Evolutionary conservation across 2,797 vertebrate genomes (phyloP).

Genomic region (Sebastes elongatus): DNA sequence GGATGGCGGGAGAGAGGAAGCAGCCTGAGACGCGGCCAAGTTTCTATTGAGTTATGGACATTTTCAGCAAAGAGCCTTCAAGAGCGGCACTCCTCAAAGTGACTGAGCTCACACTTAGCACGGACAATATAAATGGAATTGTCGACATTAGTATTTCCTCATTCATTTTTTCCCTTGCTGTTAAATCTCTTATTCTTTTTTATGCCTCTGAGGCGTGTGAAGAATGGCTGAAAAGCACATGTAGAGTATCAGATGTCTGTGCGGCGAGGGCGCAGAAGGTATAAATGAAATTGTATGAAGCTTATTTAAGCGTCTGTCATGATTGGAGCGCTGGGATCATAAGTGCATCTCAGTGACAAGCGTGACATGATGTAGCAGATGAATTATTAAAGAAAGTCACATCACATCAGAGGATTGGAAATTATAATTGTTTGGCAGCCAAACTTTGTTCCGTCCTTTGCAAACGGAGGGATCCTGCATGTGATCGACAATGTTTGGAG

Average conservation of each 20-base stretch:
- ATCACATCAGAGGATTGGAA: constrained; percentile 52
- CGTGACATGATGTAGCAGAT: constrained; percentile 63
- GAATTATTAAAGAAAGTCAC: constrained; percentile 59
- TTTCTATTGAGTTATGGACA: constrained; percentile 70
- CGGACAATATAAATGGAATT: constrained; percentile 61
- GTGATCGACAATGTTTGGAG: constrained; percentile 21
- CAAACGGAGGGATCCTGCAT: background rate
- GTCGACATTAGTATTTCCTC: constrained; percentile 57
- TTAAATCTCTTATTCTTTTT: constrained; percentile 40
- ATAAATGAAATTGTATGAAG: constrained; percentile 15
- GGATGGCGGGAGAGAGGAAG: constrained; percentile 58
- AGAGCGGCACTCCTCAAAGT: constrained; percentile 57
- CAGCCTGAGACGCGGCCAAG: constrained; percentile 62
- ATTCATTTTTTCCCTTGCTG: constrained; percentile 27
- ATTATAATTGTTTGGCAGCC: constrained; percentile 39
- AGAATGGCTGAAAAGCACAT: constrained; percentile 16
- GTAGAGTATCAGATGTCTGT: constrained; percentile 26
- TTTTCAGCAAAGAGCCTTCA: constrained; percentile 62
- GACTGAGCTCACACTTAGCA: constrained; percentile 64
- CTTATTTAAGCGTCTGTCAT: constrained; percentile 56
- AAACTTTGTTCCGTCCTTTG: constrained; percentile 42
- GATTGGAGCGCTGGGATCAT: constrained; percentile 50
- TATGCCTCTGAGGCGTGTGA: constrained; percentile 27
- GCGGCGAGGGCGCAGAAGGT: background rate
- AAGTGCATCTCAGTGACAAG: constrained; percentile 57